Evolutionary conservation across 2,797 vertebrate genomes (phyloP).

Genomic region (Pangasius krempfi): DNA sequence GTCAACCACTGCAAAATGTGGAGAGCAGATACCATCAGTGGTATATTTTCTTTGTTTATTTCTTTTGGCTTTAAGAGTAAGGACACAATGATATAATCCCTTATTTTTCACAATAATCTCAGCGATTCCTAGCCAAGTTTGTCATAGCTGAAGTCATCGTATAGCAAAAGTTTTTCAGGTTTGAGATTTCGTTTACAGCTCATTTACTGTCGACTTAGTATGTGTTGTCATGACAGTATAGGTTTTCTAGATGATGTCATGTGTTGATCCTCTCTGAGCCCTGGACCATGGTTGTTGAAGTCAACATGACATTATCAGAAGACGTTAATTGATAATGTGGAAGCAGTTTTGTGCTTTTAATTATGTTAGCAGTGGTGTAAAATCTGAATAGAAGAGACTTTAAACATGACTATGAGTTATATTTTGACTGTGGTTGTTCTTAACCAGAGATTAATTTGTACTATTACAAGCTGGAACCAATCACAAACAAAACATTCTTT

Average conservation of each 20-base stretch:
- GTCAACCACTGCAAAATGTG: background rate
- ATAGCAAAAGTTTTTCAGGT: constrained; percentile 15
- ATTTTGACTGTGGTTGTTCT: background rate
- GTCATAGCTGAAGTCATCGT: constrained; percentile 17
- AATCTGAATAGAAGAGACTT: background rate
- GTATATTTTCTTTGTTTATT: constrained; percentile 1
- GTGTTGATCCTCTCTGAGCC: background rate
- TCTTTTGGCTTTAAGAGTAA: constrained; percentile 3
- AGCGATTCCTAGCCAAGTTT: constrained; percentile 2
- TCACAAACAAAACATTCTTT: background rate
- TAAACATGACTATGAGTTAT: background rate
- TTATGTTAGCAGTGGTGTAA: background rate
- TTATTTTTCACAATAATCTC: constrained; percentile 19
- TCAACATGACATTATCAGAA: background rate
- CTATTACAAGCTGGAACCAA: background rate
- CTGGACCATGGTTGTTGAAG: background rate
- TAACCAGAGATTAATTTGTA: background rate
- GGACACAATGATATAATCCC: background rate
- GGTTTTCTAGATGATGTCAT: background rate
- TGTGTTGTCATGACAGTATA: constrained; percentile 27
- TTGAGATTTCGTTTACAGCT: background rate
- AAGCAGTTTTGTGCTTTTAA: background rate
- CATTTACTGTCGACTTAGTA: constrained; percentile 18
- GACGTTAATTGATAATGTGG: background rate
- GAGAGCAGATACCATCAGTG: background rate